Base-by-base conservation (phyloP, 2,888 invertebrate species). In the Chirona hameri region DNA sequence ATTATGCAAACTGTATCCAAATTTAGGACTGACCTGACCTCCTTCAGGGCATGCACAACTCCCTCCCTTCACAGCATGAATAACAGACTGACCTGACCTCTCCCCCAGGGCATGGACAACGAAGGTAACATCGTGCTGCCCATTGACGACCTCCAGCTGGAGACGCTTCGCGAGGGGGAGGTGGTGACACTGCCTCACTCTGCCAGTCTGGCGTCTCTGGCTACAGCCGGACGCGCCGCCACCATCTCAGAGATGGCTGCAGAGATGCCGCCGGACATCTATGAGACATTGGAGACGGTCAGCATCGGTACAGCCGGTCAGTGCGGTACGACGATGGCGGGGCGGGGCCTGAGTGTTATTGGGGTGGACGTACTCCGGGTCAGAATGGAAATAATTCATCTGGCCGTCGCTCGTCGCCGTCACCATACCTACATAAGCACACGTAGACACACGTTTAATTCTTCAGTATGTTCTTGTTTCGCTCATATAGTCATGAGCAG, bases 101-200 rank as follows among this genome's bases (percentile, higher is more conserved):
- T 52, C 10, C 69, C 69, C 9, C 69, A 60, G 60, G 60, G 27
- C 69, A 14, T 72, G 21, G 72, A 72, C 72, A 72, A 31, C 39
- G 31, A 72, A 7, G 72, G 72, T 18, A 72, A 72, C 72, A 72
- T 72, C 31, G 72, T 72, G 72, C 72, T 72, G 31, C 39, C 72
- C 9, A 72, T 72, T 21, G 72, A 72, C 72, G 31, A 72, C 31
- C 24, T 72, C 31, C 29, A 72, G 72, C 39, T 72, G 72, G 31
- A 39, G 21, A 39, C 31, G 5, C 72, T 72, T 15, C 31, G 21
- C 2, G 72, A 72, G 21, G 72, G 72, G 0, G 72, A 72, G 39
- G 21, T 72, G 72, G 72, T 72, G 31, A 72, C 72, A 7, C 72
- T 72, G 72, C 72, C 72, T 21, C 18, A 24, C 31, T 31, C 72